Conservation (phyloP, 2,113 vertebrate species). For the Diphyllodes magnificus region DNA sequence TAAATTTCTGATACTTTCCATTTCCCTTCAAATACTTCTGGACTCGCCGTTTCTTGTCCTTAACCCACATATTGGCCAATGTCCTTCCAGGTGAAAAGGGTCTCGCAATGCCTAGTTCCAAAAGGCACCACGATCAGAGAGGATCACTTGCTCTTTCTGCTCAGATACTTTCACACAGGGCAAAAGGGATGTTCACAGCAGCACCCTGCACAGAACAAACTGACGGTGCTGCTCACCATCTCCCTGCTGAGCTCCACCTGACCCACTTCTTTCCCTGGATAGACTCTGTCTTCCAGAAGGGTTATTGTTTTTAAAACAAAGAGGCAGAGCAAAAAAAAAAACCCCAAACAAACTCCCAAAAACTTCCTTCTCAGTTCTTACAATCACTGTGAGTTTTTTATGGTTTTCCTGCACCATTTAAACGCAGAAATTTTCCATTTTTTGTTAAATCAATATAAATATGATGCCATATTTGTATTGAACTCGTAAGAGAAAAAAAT, state of each 20-base stretch:
- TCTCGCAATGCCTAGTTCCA: not conserved
- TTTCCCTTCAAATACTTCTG: not conserved
- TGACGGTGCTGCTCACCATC: not conserved
- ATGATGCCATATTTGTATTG: not conserved
- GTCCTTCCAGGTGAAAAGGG: not conserved
- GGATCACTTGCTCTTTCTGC: not conserved
- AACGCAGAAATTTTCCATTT: not conserved
- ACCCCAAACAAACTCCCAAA: fast-evolving
- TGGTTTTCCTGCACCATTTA: not conserved
- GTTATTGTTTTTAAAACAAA: not conserved
- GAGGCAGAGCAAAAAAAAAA: not conserved
- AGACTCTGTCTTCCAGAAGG: not conserved
- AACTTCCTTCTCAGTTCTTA: not conserved
- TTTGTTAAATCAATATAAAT: not conserved
- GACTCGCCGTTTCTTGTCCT: not conserved
- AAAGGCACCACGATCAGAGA: not conserved
- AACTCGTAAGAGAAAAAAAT: not conserved
- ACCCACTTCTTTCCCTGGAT: not conserved
- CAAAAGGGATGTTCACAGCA: not conserved
- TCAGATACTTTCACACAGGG: not conserved
- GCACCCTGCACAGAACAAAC: not conserved
- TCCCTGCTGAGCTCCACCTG: not conserved
- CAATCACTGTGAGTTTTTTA: not conserved
- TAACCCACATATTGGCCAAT: not conserved
- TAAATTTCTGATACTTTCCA: not conserved